Percentiles rank a stretch among this genome's conserved stretches.
Conservation (phyloP, 2,797 vertebrate genomes). For the Chelon auratus region DNA sequence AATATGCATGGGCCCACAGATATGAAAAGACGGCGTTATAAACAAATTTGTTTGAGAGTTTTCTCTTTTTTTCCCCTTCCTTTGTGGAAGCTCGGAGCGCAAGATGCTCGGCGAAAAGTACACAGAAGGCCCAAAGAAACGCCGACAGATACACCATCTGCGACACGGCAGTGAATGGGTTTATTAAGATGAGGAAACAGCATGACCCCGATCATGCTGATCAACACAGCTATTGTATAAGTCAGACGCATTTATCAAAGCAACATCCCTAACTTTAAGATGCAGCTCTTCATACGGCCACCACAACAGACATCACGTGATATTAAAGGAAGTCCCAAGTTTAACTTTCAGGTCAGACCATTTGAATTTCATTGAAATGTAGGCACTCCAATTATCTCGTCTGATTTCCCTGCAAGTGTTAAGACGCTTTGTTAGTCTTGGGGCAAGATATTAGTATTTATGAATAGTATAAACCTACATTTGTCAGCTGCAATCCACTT, state of each 20-base stretch:
- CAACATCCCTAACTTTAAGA: not conserved
- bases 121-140: slow-evolving; percentile 25
- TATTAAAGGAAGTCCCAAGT: not conserved
- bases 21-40: slow-evolving; percentile 66
- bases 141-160: not conserved
- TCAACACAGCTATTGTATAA: not conserved
- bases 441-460: too few species aligned
- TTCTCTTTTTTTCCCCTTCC: slow-evolving; percentile 40
- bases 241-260: not conserved
- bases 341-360: not conserved
- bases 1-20: slow-evolving; percentile 75
- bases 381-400: not conserved
- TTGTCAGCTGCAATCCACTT: too few species aligned
- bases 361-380: too few species aligned
- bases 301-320: not conserved
- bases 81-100: slow-evolving; percentile 11
- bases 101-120: slow-evolving; percentile 18
- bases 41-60: slow-evolving; percentile 71
- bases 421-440: too few species aligned
- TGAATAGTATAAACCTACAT: too few species aligned
- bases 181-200: not conserved
- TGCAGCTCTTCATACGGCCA: not conserved
- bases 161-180: not conserved
- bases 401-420: too few species aligned
- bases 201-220: not conserved